Base-by-base conservation (phyloP, 2,888 invertebrate species). In the Ditylenchus weischeri region DNA sequence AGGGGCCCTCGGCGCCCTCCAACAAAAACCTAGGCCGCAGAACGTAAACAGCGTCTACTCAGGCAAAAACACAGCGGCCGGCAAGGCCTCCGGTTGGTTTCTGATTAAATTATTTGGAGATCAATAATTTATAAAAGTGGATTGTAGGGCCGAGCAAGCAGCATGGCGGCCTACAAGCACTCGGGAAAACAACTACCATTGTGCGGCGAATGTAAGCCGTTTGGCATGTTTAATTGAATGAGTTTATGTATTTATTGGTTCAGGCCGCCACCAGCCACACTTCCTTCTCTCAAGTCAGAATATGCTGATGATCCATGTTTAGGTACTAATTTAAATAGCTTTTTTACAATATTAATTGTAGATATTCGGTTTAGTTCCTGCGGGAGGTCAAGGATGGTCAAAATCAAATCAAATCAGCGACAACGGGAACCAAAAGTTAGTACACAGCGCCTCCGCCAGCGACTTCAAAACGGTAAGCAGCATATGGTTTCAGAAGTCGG, bases 271-370 rank as follows among this genome's bases (percentile, higher is more conserved):
- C 95, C 96, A 86, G 93, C 92, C 85, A 93, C 95, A 88, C 88
- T 96, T 87, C 96, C 96, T 85, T 96, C 95, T 89, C 87, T 96
- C 87, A 96, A 93, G 88, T 92, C 94, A 85, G 96, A 98, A 88
- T 88, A 84, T 69, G 81, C 81, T 68, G 89, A 89, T 86, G 90
- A 90, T 86, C 89, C 90, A 82, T 88, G 89, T 83, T 88, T 90
- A 43, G 43, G 43, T 43, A 43, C 15, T 2, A 13, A 1, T 43
- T 43, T 43, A 6, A 13, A 43, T 43, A 2, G 11, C 2, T 43
- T 8, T 43, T 43, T 6, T 15, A 43, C 1, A 15, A 15, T 10
- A 43, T 43, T 3, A 29, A 29, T 29, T 29, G 29, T 6, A 43
- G 8, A 43, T 43, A 43, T 6, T 15, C 81, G 89, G 88, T 84